phyloP scores from a whole-genome alignment of 2,113 vertebrate genomes.

The Psilopogon haemacephalus region DNA sequence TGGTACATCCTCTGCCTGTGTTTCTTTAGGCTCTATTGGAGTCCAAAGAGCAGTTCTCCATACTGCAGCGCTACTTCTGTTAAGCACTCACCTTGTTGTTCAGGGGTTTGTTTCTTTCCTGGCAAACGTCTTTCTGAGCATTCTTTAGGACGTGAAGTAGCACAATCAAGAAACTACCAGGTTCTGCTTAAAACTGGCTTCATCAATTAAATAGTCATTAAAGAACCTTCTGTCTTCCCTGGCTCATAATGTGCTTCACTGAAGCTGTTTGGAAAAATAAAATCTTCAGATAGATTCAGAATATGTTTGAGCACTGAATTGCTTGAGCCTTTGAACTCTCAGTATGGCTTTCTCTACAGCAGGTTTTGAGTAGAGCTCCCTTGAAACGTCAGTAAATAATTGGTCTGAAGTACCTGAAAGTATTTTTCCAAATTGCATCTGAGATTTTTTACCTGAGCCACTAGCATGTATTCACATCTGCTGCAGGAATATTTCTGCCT shows the following conservation, averaged over 20 bases:
- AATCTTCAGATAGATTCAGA: background rate
- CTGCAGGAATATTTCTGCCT: background rate
- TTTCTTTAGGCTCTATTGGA: background rate
- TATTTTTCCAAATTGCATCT: background rate
- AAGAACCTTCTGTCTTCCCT: background rate
- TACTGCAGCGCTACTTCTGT: background rate
- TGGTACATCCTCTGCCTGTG: background rate
- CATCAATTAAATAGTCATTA: background rate
- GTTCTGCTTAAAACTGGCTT: background rate
- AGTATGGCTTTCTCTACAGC: background rate
- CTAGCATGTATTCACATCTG: background rate
- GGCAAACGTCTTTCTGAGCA: background rate
- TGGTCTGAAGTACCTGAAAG: background rate
- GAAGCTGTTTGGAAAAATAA: background rate
- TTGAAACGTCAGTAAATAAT: slow-evolving; percentile 15
- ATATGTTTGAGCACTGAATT: background rate
- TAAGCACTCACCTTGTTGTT: background rate
- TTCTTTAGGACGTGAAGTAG: background rate
- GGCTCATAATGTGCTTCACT: background rate
- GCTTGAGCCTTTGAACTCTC: background rate
- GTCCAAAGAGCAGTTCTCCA: background rate
- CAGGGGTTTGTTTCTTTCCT: background rate
- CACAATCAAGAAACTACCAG: background rate
- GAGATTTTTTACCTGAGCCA: background rate
- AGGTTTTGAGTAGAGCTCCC: background rate